phyloP scores from a whole-genome alignment of 1,140 invertebrate species.

The Drosophila oshimai region DNA sequence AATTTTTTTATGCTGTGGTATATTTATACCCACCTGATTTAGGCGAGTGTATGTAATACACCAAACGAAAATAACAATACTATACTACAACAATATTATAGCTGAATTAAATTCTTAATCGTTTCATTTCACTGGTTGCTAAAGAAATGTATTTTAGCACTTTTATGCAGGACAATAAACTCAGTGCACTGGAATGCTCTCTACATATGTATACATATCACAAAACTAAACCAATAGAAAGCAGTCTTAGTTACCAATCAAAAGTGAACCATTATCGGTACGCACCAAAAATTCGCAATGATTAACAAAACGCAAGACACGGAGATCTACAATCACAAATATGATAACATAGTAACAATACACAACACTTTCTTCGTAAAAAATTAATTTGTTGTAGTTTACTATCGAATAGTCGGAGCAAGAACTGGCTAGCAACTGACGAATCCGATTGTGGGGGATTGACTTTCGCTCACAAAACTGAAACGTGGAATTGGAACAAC shows the following conservation, averaged over 20 bases:
- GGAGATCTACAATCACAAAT: conserved; percentile 33
- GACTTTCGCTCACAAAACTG: neutral
- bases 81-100: neutral
- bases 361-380: conserved; percentile 41
- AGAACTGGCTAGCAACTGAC: conserved; percentile 1
- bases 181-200: conserved; percentile 14
- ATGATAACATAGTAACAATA: conserved; percentile 35
- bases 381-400: conserved; percentile 29
- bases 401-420: conserved; percentile 21
- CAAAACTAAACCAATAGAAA: conserved; percentile 2
- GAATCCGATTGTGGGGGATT: neutral
- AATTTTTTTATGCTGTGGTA: conserved; percentile 11
- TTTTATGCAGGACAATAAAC: neutral
- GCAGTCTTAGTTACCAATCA: neutral
- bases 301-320: conserved; percentile 26
- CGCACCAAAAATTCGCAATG: conserved; percentile 23
- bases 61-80: neutral
- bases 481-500: conserved; percentile 8
- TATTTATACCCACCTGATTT: conserved; percentile 34
- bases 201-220: conserved; percentile 21
- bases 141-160: neutral
- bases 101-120: neutral
- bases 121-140: neutral
- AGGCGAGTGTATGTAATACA: conserved; percentile 27
- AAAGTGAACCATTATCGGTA: neutral